Base-by-base conservation (phyloP, 2,113 vertebrate species). In the Scalopus aquaticus region DNA sequence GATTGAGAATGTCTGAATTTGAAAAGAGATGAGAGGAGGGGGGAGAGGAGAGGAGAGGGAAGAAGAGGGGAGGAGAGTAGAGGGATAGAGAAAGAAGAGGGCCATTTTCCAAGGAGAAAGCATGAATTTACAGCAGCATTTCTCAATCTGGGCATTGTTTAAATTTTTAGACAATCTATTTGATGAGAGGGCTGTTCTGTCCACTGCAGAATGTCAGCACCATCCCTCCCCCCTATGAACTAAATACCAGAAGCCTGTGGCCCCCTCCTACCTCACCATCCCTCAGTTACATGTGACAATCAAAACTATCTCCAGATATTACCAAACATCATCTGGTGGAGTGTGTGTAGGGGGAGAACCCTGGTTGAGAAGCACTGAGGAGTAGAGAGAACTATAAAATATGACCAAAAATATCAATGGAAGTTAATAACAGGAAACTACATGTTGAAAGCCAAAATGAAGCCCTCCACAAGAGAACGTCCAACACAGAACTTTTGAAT, bases 331-430 rank as follows among this genome's bases (percentile, higher is more conserved):
- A 30, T 80, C 39, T 35, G 6, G 17, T 17, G 22, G 39, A 7
- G 11, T 8, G 44, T 9, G 32, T 35, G 49, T 70, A 6, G 35
- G 39, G 12, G 0, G 58, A 81, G 9, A 51, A 24, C 20, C 26
- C 20, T 83, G 3, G 9, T 22, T 76, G 20, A 64, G 30, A 94
- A 82, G 28, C n/a, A 91, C 12, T 39, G 11, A 70, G 4, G 7
- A 37, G 2, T n/a, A 88, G 10, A 81, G 62, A 10, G 28, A 81
- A 94, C 24, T 15, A 86, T 82, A 83, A 96, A 89, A 82, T 42
- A 42, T 56, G 37, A 85, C 32, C 8, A 3, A 74, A 80, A 60
- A 28, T 64, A 28, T 73, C 35, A 56, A 11, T 64, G 6, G 28
- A 12, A 7, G 4, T 62, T 12, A 64, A 44, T n/a, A 64, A 4